Percentiles rank a stretch among this genome's conserved stretches.
Conservation (phyloP, 1,140 invertebrate genomes). For the Microplitis demolitor region DNA sequence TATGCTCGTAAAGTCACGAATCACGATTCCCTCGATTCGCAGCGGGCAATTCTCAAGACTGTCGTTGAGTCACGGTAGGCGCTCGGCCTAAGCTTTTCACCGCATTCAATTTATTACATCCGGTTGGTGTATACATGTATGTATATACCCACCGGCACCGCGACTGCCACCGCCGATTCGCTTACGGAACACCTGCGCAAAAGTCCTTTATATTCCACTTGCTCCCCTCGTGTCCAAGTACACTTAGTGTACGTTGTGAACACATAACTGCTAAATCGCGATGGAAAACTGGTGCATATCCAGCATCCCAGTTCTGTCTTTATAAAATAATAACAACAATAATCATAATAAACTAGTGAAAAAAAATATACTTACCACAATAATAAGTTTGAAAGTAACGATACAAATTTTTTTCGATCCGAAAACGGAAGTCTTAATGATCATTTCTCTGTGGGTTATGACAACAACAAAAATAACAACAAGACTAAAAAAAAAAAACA, state of each 20-base stretch:
- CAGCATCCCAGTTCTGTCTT: no score
- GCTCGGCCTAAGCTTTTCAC: slow-evolving; percentile 37
- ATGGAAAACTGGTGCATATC: slow-evolving; percentile 22
- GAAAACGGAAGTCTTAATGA: background rate
- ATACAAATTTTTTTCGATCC: background rate
- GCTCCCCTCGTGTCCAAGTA: slow-evolving; percentile 22
- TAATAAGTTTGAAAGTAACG: no score
- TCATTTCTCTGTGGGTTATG: background rate
- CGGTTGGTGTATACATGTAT: slow-evolving; percentile 24
- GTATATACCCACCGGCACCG: no score
- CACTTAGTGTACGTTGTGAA: slow-evolving; percentile 21
- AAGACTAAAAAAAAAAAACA: background rate
- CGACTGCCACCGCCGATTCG: no score
- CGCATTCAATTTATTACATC: slow-evolving; percentile 43
- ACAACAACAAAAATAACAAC: background rate
- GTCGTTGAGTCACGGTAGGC: slow-evolving; percentile 40
- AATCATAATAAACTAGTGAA: no score
- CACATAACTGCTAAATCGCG: slow-evolving; percentile 9
- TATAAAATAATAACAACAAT: no score
- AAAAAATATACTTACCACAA: no score
- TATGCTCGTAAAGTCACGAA: slow-evolving; percentile 26
- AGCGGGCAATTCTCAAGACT: slow-evolving; percentile 21
- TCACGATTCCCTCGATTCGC: slow-evolving; percentile 18
- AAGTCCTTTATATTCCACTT: background rate
- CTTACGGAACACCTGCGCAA: background rate